These are phyloP conservation scores for Sebastes aleutianus DNA, from an alignment of 2,797 vertebrate genomes.

Conservation along the genomic window DNA sequence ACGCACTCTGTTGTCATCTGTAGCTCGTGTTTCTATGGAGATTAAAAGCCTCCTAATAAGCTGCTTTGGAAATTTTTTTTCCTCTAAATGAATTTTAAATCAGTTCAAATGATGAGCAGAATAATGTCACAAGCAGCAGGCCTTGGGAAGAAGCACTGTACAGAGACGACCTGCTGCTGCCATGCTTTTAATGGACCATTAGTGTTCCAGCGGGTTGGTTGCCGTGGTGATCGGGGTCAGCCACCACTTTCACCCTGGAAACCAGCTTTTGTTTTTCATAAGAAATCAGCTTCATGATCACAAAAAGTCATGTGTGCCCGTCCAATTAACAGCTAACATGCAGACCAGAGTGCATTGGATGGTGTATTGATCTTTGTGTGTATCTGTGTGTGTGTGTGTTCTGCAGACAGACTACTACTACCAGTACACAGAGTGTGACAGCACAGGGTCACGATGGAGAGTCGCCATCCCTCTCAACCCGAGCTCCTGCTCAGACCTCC, in stretches of 20 bases:
- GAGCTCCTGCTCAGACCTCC: slow-evolving; percentile 88
- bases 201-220: slow-evolving; percentile 31
- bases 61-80: background rate
- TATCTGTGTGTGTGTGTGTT: slow-evolving; percentile 2
- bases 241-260: background rate
- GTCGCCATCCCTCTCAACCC: slow-evolving; percentile 90
- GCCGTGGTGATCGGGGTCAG: slow-evolving; percentile 48
- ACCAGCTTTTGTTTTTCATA: slow-evolving; percentile 7
- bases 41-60: background rate
- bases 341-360: no score
- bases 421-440: slow-evolving; percentile 97
- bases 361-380: background rate
- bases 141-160: slow-evolving; percentile 9
- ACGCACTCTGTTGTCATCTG: background rate
- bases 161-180: background rate
- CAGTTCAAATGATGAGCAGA: background rate
- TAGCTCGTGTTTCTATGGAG: background rate
- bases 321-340: background rate
- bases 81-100: background rate
- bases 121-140: slow-evolving; percentile 5
- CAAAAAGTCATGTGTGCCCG: background rate
- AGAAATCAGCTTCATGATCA: background rate
- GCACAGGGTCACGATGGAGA: slow-evolving; percentile 95
- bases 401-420: slow-evolving; percentile 94
- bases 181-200: slow-evolving; percentile 54